Evolutionary conservation across 2,888 invertebrate species (phyloP).

Genomic region (Xanthia icteritia): DNA sequence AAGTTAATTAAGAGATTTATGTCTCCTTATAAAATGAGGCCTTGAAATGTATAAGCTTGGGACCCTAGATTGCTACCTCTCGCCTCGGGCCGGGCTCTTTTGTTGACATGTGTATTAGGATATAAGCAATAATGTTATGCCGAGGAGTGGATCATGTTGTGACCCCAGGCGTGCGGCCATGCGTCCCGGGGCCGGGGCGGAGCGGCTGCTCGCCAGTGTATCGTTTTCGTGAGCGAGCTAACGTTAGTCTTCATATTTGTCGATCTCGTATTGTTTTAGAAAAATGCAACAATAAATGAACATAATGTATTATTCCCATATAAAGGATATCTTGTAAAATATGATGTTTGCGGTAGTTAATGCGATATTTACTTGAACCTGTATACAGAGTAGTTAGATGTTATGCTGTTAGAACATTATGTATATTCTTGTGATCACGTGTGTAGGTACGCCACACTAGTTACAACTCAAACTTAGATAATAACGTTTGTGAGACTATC

Average conservation of each 20-base stretch:
- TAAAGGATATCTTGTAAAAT: constrained; percentile 34
- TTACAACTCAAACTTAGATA: constrained; percentile 6
- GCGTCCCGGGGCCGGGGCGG: not conserved
- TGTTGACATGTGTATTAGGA: constrained; percentile 67
- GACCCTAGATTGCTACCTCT: not conserved
- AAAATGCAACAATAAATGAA: constrained; percentile 53
- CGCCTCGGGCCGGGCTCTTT: constrained; percentile 50
- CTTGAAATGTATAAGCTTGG: constrained; percentile 33
- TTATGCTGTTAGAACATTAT: constrained; percentile 59
- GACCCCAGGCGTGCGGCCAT: not conserved
- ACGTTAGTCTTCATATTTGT: constrained; percentile 30
- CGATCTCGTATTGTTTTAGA: constrained; percentile 42
- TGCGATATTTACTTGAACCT: constrained; percentile 41
- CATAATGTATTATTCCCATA: constrained; percentile 24
- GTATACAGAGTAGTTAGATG: constrained; percentile 63
- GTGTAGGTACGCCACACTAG: constrained; percentile 38
- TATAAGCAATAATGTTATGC: constrained; percentile 68
- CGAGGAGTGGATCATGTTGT: constrained; percentile 22
- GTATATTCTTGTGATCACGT: constrained; percentile 33
- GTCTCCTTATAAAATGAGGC: constrained; percentile 39
- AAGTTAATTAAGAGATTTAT: not conserved
- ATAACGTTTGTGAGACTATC: not conserved
- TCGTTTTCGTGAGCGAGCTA: constrained; percentile 4
- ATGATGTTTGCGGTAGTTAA: constrained; percentile 42
- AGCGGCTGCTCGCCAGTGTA: no score